Conservation (phyloP, 2,797 vertebrate genomes). For the Protosalanx chinensis region DNA sequence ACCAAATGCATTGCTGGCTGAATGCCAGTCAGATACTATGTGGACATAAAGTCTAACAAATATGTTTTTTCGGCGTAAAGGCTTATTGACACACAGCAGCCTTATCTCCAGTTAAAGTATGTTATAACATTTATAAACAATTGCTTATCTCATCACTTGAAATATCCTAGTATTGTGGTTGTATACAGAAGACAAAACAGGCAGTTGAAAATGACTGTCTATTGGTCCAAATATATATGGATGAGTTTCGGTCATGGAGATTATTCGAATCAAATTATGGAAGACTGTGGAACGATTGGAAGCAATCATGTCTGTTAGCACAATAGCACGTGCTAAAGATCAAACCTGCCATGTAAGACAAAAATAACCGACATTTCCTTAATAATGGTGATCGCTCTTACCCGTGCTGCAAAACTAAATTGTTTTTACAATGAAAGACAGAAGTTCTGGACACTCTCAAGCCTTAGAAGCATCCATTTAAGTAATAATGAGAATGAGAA, state of each 20-base stretch:
- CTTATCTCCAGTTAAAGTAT: neutral
- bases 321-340: no score
- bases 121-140: neutral
- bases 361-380: neutral
- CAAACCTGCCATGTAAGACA: no score
- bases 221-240: neutral
- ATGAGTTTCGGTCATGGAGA: neutral
- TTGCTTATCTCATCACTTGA: neutral
- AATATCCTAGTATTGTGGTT: neutral
- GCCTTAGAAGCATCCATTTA: conserved; percentile 62
- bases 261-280: neutral
- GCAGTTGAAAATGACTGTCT: neutral
- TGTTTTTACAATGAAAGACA: conserved; percentile 48
- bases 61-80: conserved; percentile 21
- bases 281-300: no score
- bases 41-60: conserved; percentile 32
- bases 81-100: neutral
- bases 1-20: conserved; percentile 59
- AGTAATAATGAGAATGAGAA: conserved; percentile 74
- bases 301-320: no score
- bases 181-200: neutral
- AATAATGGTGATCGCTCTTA: neutral
- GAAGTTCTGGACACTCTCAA: conserved; percentile 46
- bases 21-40: conserved; percentile 50
- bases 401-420: conserved; percentile 17